phyloP scores from a whole-genome alignment of 1,140 invertebrate genomes.

The Drosophila punjabiensis region DNA sequence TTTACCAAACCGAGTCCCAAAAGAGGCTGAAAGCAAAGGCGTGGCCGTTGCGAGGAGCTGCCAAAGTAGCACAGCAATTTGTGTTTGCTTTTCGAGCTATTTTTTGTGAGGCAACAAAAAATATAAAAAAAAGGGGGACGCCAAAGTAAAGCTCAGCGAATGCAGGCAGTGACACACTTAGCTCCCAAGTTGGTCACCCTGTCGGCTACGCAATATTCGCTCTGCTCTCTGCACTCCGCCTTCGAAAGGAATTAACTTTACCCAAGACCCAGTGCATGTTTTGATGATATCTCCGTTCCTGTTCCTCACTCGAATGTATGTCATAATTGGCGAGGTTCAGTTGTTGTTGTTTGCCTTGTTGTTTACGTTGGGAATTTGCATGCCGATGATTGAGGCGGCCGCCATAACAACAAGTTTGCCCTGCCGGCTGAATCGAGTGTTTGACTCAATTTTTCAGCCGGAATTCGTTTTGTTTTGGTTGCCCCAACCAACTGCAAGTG shows the following conservation, averaged over 20 bases:
- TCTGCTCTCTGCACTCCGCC: neutral
- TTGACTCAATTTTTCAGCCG: conserved; percentile 40
- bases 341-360: conserved; percentile 18
- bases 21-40: conserved; percentile 15
- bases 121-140: neutral
- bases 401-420: conserved; percentile 55
- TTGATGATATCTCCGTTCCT: conserved; percentile 41
- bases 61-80: conserved; percentile 52
- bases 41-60: conserved; percentile 1
- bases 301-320: conserved; percentile 36
- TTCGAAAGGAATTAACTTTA: conserved; percentile 17
- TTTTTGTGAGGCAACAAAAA: conserved; percentile 31
- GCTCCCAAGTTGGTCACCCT: conserved; percentile 49
- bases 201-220: conserved; percentile 67
- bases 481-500: conserved; percentile 26
- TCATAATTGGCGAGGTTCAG: conserved; percentile 41
- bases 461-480: conserved; percentile 32
- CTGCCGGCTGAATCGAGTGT: conserved; percentile 38
- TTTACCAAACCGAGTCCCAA: conserved; percentile 63
- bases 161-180: conserved; percentile 46
- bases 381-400: conserved; percentile 40
- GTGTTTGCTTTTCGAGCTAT: conserved; percentile 39
- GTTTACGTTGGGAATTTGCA: conserved; percentile 48
- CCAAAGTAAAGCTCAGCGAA: conserved; percentile 24
- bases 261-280: conserved; percentile 7